Base-by-base conservation (phyloP, 2,797 vertebrate species). In the Mus minutoides region DNA sequence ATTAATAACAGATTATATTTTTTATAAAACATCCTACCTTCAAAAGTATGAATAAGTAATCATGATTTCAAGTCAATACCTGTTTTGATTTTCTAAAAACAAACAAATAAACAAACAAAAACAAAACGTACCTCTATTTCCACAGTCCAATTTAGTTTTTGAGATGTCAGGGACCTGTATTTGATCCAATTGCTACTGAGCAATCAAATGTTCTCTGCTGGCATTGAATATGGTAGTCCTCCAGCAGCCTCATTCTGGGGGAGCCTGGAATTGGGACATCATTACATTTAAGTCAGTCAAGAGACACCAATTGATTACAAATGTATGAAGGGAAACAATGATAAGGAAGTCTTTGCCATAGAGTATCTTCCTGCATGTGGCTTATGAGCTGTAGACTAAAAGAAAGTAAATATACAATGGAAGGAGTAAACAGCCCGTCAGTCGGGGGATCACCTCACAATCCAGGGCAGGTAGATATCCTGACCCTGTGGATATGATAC, bases 11-110 rank as follows among this genome's bases (percentile, higher is more conserved):
- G 4, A 12, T 80, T 88, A 40, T 76, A 14, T 58, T 94, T 89
- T 89, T 78, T 49, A 43, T 24, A 60, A 86, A 89, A 52, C 29
- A 40, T 86, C 54, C 34, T 54, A 29, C n/a, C 88, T 86, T 93
- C 19, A 75, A 43, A 86, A 92, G 7, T 13, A 34, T 56, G 40
- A 79, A 49, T 22, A n/a, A n/a, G 37, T 43, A 24, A 9, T 12
- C 31, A 58, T 56, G 67, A 75, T 90, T 87, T 87, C 58, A 84
- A 78, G 19, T 73, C 49, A 88, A 71, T 3, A 8, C 3, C 60
- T 78, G 13, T 82, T 85, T 95, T 77, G 43, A 67, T 67, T 94
- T 93, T 92, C 49, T 96, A 89, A 94, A 49, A 16, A 24, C 0
- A 43, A 21, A 29, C 26, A 75, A 75, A 37, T 2, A 37, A 26